Evolutionary conservation across 2,888 invertebrate genomes (phyloP), one percentile per base, ranked within the genome.

Genomic region (Drosophila antonietae): DNA sequence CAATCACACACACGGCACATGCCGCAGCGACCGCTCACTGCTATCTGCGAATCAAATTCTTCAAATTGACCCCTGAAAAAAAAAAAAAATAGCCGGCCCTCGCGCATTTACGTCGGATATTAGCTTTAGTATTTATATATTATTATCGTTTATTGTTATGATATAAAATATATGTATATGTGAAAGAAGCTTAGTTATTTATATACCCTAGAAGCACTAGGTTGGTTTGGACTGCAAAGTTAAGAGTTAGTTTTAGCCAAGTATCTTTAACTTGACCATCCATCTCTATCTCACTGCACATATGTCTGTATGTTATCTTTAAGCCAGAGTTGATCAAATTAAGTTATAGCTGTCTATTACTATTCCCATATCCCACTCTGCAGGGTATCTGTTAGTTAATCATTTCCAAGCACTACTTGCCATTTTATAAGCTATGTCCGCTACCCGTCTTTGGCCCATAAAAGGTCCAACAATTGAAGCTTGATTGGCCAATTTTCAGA

Each of bases 401-500:
- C 37, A n/a, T 7, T 8, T 3, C 9, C 23, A 5, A 8, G 3
- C 20, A 35, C 15, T 39, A 2, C 7, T 49, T 44, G 33, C 14
- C 14, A 35, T 65, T 73, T 67, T 68, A 57, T 52, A 23, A 61
- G 37, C 39, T 10, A 46, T 14, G n/a, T 14, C 20, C 43, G 18
- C 56, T 14, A 10, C 56, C 43, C 33, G 31, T 43, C 43, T 31
- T 31, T 9, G 35, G 8, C 33, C 70, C 75, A 68, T 79, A 84
- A 83, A 75, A 70, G 75, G 75, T 31, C 58, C 76, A 75, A 88
- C 88, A 85, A 83, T 86, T 86, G 78, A 73, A 82, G 74, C 73
- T 81, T 81, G 86, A 88, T 88, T 88, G 86, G 75, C 83, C 88
- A 88, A 86, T 86, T 88, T 88, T 63, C 72, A 57, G 23, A 57